These are phyloP conservation scores for Fulmarus glacialis DNA, from an alignment of 2,113 vertebrate genomes.

Conservation along the genomic window DNA sequence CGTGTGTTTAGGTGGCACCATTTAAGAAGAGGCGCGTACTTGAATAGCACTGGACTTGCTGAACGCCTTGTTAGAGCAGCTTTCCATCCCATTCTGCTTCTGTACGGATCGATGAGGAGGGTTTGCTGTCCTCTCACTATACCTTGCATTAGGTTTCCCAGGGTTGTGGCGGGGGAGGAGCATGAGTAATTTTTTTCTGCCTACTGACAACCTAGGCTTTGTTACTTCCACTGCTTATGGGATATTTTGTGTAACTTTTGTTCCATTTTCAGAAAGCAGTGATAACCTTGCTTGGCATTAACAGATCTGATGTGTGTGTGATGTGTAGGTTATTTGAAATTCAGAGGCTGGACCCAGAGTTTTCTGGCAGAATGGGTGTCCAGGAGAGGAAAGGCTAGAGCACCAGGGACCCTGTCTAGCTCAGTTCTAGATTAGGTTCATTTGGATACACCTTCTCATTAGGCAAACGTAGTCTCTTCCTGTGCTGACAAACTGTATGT, in stretches of 20 bases:
- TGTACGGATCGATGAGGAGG: rapidly evolving
- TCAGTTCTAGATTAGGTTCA: background rate
- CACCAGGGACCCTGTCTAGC: background rate
- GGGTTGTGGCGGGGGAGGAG: background rate
- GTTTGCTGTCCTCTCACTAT: background rate
- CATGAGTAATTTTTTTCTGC: rapidly evolving
- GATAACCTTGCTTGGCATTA: background rate
- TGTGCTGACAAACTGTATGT: background rate
- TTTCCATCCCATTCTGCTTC: rapidly evolving
- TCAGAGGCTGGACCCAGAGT: background rate
- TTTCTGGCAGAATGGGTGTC: background rate
- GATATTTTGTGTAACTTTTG: background rate
- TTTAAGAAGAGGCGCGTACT: rapidly evolving
- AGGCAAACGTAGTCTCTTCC: background rate
- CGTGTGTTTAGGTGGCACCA: rapidly evolving
- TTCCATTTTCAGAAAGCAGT: background rate
- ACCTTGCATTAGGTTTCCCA: background rate
- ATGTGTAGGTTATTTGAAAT: background rate
- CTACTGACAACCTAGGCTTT: background rate
- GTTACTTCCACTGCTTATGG: background rate
- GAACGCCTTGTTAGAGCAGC: background rate
- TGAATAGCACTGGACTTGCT: background rate
- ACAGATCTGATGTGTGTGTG: rapidly evolving
- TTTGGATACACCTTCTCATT: background rate
- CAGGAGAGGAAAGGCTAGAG: background rate